A percentile compares a stretch with the other conserved stretches of the same genome.
Evolutionary conservation across 2,797 vertebrate species (phyloP).

Genomic region (Bufotes viridis): DNA sequence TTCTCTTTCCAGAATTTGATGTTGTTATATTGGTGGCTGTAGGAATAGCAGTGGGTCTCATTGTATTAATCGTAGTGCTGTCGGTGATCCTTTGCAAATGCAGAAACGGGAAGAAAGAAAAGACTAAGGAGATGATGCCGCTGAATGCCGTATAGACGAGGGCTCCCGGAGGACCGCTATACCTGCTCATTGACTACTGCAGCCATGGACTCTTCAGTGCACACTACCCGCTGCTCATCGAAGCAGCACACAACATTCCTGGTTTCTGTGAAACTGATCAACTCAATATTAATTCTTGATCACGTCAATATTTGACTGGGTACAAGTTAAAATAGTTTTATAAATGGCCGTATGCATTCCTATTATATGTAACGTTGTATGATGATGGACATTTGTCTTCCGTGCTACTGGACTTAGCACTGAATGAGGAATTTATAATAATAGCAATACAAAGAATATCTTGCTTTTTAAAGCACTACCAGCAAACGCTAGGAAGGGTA

Average conservation of each 20-base stretch:
- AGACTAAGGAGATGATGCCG: slow-evolving; percentile 69
- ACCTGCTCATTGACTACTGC: neutral
- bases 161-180: neutral
- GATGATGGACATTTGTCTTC: neutral
- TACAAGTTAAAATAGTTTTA: neutral
- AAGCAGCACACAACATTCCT: slow-evolving; percentile 66
- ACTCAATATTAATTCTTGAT: neutral
- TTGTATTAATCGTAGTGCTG: slow-evolving; percentile 72
- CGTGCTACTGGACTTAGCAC: neutral
- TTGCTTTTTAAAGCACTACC: slow-evolving; percentile 23
- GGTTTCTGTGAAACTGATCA: slow-evolving; percentile 86
- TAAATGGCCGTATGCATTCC: neutral
- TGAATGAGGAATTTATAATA: neutral
- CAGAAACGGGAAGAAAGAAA: slow-evolving; percentile 63
- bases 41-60: slow-evolving; percentile 69
- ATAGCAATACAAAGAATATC: slow-evolving; percentile 22
- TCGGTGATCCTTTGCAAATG: slow-evolving; percentile 76
- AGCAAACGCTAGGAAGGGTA: slow-evolving; percentile 23
- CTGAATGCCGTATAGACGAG: slow-evolving; percentile 67
- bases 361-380: slow-evolving; percentile 12
- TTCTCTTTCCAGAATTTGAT: slow-evolving; percentile 75
- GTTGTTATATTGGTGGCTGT: slow-evolving; percentile 73
- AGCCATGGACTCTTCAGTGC: slow-evolving; percentile 48
- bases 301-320: neutral
- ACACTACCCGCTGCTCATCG: slow-evolving; percentile 49